These are phyloP conservation scores for Sula dactylatra DNA, from an alignment of 2,113 vertebrate genomes.

Conservation along the genomic window DNA sequence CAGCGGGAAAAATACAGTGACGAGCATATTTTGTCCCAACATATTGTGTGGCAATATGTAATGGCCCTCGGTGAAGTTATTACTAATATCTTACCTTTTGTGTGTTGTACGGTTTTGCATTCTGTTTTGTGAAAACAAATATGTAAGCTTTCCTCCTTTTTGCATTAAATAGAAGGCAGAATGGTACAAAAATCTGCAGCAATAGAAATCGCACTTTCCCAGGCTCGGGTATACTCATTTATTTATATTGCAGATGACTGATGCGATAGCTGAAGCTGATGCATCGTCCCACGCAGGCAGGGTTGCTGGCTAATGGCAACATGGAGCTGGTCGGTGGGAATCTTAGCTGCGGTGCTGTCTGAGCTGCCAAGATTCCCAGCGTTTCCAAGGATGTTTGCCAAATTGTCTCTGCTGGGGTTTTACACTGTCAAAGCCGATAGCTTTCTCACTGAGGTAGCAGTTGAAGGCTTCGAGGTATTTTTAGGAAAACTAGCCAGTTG, in stretches of 20 bases:
- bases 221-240: neutral
- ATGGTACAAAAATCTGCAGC: too few relatives aligned
- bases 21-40: fast-evolving
- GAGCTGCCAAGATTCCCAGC: neutral
- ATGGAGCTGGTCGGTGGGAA: neutral
- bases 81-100: neutral
- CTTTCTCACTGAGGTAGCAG: neutral
- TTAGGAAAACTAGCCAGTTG: neutral
- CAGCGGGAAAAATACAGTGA: fast-evolving
- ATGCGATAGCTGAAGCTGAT: neutral
- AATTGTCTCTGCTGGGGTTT: neutral
- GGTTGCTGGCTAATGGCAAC: neutral
- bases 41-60: neutral
- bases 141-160: neutral
- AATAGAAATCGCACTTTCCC: fast-evolving
- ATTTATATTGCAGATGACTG: neutral
- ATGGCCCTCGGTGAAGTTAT: neutral
- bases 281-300: neutral
- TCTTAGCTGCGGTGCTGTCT: fast-evolving
- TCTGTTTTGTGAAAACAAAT: neutral
- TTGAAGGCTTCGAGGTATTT: neutral
- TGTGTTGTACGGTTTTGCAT: neutral
- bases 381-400: neutral
- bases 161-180: neutral
- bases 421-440: neutral